phyloP scores from a whole-genome alignment of 2,113 vertebrate species.

The Silurus asotus region DNA sequence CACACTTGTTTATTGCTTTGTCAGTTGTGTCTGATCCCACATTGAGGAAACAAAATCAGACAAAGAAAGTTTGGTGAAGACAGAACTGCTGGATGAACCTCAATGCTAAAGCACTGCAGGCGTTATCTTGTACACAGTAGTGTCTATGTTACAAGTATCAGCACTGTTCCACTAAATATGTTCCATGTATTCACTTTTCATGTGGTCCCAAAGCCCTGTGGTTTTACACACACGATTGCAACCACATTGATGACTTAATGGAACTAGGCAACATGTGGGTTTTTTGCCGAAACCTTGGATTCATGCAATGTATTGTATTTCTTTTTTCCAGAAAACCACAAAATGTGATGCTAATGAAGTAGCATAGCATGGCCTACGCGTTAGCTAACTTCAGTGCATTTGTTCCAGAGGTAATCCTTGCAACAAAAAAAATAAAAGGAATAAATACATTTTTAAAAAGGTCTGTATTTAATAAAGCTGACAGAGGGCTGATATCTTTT shows the following conservation, averaged over 20 bases:
- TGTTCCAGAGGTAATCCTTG: neutral
- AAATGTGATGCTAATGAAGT: slow-evolving; percentile 34
- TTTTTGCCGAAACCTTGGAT: neutral
- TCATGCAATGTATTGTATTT: neutral
- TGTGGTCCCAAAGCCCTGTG: neutral
- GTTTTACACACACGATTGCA: neutral
- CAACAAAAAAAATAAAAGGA: neutral
- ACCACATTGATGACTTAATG: slow-evolving; percentile 5
- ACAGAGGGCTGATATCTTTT: neutral
- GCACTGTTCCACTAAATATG: neutral
- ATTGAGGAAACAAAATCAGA: neutral
- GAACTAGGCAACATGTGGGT: neutral
- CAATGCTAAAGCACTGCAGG: neutral
- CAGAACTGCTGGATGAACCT: slow-evolving; percentile 1
- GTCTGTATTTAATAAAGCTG: slow-evolving; percentile 24
- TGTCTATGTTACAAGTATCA: neutral
- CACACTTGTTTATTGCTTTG: neutral
- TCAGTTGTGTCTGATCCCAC: neutral
- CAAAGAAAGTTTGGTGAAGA: neutral
- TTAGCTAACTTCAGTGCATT: slow-evolving; percentile 8
- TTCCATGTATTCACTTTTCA: slow-evolving; percentile 22
- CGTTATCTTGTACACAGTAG: neutral
- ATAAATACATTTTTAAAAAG: no score
- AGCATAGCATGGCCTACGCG: neutral
- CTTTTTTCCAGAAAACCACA: neutral